Evolutionary conservation across 2,113 vertebrate genomes (phyloP).

Genomic region (Steatornis caripensis): DNA sequence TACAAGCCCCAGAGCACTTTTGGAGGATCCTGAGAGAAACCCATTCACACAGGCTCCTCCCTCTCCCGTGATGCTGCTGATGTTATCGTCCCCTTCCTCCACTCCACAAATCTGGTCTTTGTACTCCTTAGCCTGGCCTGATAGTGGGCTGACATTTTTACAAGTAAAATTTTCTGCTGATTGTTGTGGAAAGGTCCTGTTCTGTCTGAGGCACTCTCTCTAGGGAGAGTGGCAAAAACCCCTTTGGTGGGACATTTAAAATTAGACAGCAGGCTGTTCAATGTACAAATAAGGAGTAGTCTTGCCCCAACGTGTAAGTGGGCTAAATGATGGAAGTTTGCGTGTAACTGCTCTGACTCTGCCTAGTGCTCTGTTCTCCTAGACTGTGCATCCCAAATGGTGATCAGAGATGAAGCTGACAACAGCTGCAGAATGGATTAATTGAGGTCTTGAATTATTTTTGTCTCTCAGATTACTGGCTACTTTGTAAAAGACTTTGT

Average conservation of each 20-base stretch:
- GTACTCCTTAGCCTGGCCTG: background rate
- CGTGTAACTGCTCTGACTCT: background rate
- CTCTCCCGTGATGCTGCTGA: background rate
- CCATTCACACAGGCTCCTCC: background rate
- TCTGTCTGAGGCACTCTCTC: background rate
- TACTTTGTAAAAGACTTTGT: background rate
- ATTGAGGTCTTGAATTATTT: background rate
- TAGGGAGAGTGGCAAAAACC: background rate
- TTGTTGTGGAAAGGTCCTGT: background rate
- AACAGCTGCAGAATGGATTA: background rate
- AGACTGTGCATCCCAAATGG: background rate
- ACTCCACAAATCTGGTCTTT: background rate
- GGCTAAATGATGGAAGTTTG: background rate
- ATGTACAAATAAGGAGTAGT: background rate
- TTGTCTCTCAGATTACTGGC: background rate
- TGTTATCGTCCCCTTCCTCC: background rate
- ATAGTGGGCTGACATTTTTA: background rate
- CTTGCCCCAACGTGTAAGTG: background rate
- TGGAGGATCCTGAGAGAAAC: background rate
- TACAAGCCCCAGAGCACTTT: background rate
- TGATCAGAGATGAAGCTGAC: background rate
- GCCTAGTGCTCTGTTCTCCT: background rate
- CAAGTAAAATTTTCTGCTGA: background rate
- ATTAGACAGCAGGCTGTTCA: background rate
- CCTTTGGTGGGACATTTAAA: background rate